Percentiles rank a stretch among this genome's conserved stretches.
phyloP scores from a whole-genome alignment of 2,797 vertebrate genomes.

The Jordanella pulchra region DNA sequence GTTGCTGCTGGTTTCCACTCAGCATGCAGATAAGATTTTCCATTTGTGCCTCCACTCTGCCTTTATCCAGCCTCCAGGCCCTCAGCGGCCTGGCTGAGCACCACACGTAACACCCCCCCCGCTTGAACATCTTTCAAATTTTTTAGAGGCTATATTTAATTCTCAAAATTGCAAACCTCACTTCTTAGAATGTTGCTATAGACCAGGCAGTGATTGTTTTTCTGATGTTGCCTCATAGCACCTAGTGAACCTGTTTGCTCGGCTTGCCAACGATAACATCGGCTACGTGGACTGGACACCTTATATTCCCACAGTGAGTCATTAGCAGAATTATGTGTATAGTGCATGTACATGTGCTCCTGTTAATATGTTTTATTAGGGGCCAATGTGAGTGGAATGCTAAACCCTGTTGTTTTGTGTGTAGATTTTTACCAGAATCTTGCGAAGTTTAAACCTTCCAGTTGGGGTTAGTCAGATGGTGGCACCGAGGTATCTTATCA shows the following conservation, averaged over 20 bases:
- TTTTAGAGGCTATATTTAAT: constrained; percentile 34
- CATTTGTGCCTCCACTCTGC: constrained; percentile 36
- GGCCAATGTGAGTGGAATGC: neutral
- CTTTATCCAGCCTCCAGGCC: constrained; percentile 35
- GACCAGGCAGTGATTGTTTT: constrained; percentile 41
- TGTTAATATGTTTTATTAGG: constrained; percentile 31
- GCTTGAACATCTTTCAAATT: constrained; percentile 15
- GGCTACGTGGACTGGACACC: constrained; percentile 96
- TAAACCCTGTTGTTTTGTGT: constrained; percentile 17
- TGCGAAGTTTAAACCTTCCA: constrained; percentile 95
- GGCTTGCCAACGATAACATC: constrained; percentile 95
- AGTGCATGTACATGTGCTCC: constrained; percentile 1
- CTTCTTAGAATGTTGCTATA: constrained; percentile 41
- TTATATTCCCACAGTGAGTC: constrained; percentile 92
- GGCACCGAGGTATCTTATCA: constrained; percentile 90
- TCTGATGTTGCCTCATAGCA: constrained; percentile 78
- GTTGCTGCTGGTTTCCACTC: constrained; percentile 40
- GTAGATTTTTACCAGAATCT: constrained; percentile 96
- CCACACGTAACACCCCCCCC: constrained; percentile 10
- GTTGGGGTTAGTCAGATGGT: constrained; percentile 95
- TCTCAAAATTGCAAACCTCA: constrained; percentile 30
- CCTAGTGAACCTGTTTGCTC: constrained; percentile 95
- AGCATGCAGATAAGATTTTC: constrained; percentile 54
- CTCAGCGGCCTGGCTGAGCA: constrained; percentile 28
- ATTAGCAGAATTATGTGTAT: constrained; percentile 30